Base-by-base conservation (phyloP, 2,888 invertebrate species). In the Idaea dimidiata region DNA sequence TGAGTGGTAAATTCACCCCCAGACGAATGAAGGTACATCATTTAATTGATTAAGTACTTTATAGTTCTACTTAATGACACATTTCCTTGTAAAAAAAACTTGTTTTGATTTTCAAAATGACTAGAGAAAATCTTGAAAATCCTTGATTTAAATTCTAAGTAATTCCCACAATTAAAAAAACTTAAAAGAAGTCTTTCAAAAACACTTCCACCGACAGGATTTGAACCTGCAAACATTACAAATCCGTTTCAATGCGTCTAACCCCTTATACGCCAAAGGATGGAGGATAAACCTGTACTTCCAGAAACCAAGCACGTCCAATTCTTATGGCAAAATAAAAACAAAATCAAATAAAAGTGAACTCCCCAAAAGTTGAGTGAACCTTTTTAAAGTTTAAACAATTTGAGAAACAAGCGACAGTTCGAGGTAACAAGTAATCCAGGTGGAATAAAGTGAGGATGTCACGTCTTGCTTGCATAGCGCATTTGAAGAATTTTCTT, bases 41-140 rank as follows among this genome's bases (percentile, higher is more conserved):
- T 67, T 67, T 67, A 59, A 57, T 43, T 71, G 69, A 75, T 76
- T 66, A 68, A 57, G 59, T 64, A 58, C 59, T 53, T 33, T 62
- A 57, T 60, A 33, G 60, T 6, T 24, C 24, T 24, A 5, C 24
- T 24, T 24, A n/a, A 5, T 24, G 24, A 24, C 3, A 24, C 24
- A 24, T 24, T 24, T 24, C 5, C 24, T 24, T 24, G 24, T 3
- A 24, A 24, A 24, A 24, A 24, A 24, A 24, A 5, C n/a, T n/a
- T n/a, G 24, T 1, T 3, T 24, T 1, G 1, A 24, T 24, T 24
- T 24, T 24, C 5, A 1, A 24, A 24, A 24, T 24, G 1, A 3
- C 5, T 24, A 24, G 5, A 3, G 24, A 24, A 24, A 24, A 24
- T 24, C 24, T 24, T 24, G 24, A 24, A 24, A 24, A 5, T 24